These are phyloP conservation scores for Serranochromis macrocephalus DNA, from an alignment of 2,113 vertebrate genomes.

Conservation along the genomic window DNA sequence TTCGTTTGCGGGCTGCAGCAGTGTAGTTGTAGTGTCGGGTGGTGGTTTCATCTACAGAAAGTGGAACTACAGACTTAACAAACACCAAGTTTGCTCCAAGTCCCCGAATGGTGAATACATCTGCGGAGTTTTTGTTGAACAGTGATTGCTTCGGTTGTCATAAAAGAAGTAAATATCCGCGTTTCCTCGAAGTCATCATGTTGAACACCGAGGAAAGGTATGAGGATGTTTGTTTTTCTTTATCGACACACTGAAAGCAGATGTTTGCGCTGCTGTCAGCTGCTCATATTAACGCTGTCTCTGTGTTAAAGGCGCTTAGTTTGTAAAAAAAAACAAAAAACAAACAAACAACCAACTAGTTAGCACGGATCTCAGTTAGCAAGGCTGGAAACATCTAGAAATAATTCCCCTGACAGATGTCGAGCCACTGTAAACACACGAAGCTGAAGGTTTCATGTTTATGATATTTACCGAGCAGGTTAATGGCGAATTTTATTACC, in stretches of 20 bases:
- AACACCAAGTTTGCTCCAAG: background rate
- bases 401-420: background rate
- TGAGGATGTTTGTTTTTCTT: background rate
- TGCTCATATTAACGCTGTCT: background rate
- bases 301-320: background rate
- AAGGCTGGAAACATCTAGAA: background rate
- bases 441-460: background rate
- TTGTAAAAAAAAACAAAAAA: background rate
- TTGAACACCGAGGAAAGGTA: slow-evolving; percentile 73
- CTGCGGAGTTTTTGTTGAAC: slow-evolving; percentile 50
- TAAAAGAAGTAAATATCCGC: slow-evolving; percentile 24
- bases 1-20: accelerated
- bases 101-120: slow-evolving; percentile 53
- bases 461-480: background rate
- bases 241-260: background rate
- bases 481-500: background rate
- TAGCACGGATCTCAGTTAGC: background rate
- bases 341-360: background rate
- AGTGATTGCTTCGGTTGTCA: slow-evolving; percentile 42
- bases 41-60: accelerated
- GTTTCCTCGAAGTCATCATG: slow-evolving; percentile 56
- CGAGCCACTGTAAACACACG: background rate
- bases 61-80: background rate
- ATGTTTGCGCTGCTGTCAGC: background rate
- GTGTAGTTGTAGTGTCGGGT: accelerated